Evolutionary conservation across 2,888 invertebrate species (phyloP).

Genomic region (Caenorhabditis macrosperma): DNA sequence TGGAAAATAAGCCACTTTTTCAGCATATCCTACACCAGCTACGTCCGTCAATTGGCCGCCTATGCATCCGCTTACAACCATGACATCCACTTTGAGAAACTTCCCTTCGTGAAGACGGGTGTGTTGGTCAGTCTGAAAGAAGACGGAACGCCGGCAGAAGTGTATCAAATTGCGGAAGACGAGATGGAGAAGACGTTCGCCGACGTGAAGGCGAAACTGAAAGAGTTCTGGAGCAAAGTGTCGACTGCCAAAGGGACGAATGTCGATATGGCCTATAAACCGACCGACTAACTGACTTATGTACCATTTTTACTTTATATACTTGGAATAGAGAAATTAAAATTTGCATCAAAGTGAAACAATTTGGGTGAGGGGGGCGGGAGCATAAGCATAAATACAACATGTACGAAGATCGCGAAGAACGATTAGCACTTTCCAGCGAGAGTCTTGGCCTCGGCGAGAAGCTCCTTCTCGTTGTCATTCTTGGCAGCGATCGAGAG

Average conservation of each 20-base stretch:
- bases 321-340: no score
- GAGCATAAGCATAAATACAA: slow-evolving; percentile 12
- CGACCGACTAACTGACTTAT: background rate
- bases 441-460: slow-evolving; percentile 63
- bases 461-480: slow-evolving; percentile 64
- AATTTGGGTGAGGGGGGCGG: background rate
- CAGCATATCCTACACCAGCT: slow-evolving; percentile 29
- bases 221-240: slow-evolving; percentile 37
- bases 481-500: slow-evolving; percentile 56
- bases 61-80: slow-evolving; percentile 55
- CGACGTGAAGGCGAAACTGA: slow-evolving; percentile 25
- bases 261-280: slow-evolving; percentile 51
- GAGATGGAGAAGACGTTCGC: slow-evolving; percentile 26
- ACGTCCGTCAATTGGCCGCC: slow-evolving; percentile 47
- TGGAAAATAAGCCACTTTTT: no score
- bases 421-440: slow-evolving; percentile 60
- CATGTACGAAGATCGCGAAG: background rate
- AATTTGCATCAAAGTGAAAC: slow-evolving; percentile 9
- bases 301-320: no score
- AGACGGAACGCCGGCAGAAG: slow-evolving; percentile 44
- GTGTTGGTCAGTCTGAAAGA: slow-evolving; percentile 48
- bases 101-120: slow-evolving; percentile 17
- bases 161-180: slow-evolving; percentile 25
- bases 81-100: slow-evolving; percentile 14
- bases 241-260: background rate